Evolutionary conservation across 2,797 vertebrate species (phyloP).

Genomic region (Rhinoraja longicauda): DNA sequence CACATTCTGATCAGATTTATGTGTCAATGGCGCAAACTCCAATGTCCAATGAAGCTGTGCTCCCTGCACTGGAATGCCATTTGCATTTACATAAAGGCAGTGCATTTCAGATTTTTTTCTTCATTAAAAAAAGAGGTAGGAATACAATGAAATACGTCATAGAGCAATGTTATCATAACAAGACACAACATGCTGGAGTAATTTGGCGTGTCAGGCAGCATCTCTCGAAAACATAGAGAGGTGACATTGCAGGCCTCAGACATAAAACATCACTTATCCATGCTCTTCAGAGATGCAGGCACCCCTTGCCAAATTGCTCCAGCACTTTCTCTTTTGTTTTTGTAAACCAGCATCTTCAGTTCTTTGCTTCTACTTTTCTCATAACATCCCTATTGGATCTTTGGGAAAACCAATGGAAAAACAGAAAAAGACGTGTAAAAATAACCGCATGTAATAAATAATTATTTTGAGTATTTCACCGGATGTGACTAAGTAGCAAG

Average conservation of each 20-base stretch:
- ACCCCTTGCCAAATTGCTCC: too few relatives aligned
- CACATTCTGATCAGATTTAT: not conserved
- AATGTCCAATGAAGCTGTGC: not conserved
- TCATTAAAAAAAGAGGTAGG: not conserved
- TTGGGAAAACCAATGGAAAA: conserved; percentile 5
- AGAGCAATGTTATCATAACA: not conserved
- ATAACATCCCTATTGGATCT: not conserved
- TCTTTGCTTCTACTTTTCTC: too few relatives aligned
- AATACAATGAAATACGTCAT: not conserved
- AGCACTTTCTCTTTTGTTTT: too few relatives aligned
- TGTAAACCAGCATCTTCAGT: too few relatives aligned
- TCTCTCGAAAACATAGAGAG: too few relatives aligned
- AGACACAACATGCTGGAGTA: too few relatives aligned
- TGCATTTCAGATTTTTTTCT: not conserved
- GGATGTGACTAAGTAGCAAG: not conserved
- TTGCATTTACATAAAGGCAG: not conserved
- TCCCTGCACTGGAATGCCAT: not conserved
- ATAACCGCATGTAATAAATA: not conserved
- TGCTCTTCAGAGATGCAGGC: too few relatives aligned
- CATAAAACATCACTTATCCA: too few relatives aligned
- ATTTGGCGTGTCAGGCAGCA: too few relatives aligned
- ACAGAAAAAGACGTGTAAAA: not conserved
- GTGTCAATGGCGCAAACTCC: not conserved
- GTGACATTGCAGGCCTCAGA: too few relatives aligned
- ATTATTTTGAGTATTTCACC: not conserved